A percentile compares a stretch with the other conserved stretches of the same genome.
Evolutionary conservation across 2,888 invertebrate species (phyloP).

Genomic region (Orthosia gracilis): DNA sequence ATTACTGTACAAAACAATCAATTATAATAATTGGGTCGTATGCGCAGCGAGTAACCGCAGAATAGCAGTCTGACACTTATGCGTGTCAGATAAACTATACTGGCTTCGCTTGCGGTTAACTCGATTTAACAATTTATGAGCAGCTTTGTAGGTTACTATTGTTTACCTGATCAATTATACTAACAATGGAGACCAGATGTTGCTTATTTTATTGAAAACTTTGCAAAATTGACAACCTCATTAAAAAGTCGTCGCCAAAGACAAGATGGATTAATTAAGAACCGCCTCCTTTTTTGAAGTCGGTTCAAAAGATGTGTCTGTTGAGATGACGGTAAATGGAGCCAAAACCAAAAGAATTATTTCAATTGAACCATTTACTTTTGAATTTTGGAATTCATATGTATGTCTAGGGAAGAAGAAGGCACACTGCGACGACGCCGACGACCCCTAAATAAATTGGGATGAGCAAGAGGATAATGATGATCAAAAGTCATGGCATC

Average conservation of each 20-base stretch:
- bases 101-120: slow-evolving; percentile 61
- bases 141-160: slow-evolving; percentile 57
- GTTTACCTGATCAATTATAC: slow-evolving; percentile 53
- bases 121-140: slow-evolving; percentile 59
- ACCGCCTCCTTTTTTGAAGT: no score
- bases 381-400: no score
- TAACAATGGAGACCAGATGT: slow-evolving; percentile 29
- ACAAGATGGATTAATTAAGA: no score
- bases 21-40: slow-evolving; percentile 74
- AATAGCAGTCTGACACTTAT: slow-evolving; percentile 60
- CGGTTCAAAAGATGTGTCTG: no score
- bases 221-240: background rate
- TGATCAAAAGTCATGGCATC: background rate
- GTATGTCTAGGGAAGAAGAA: no score
- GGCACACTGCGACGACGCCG: no score
- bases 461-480: background rate
- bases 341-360: no score
- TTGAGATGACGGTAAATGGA: no score
- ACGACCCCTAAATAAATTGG: background rate
- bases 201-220: background rate
- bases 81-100: slow-evolving; percentile 65
- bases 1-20: slow-evolving; percentile 59
- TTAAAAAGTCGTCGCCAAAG: background rate
- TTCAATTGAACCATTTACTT: no score
- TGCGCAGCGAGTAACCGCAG: slow-evolving; percentile 73